Percentiles rank a stretch among this genome's conserved stretches.
Evolutionary conservation across 2,888 invertebrate genomes (phyloP).

Genomic region (Chouioia cunea): DNA sequence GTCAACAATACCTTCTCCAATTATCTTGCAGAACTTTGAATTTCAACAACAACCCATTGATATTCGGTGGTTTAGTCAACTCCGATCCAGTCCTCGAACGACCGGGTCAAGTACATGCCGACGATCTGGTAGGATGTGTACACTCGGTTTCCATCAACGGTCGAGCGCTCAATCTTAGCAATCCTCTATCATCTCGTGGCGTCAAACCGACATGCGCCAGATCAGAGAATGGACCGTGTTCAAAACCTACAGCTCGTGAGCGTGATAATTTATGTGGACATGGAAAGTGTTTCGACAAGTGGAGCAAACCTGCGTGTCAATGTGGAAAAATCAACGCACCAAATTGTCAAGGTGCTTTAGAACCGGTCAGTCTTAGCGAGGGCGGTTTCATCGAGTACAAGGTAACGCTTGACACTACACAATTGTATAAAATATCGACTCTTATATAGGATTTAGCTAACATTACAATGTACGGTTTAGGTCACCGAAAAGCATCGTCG

Average conservation of each 20-base stretch:
- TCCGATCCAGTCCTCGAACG: conserved; percentile 90
- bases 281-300: conserved; percentile 85
- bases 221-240: conserved; percentile 76
- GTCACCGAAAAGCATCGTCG: conserved; percentile 87
- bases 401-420: no score
- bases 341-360: conserved; percentile 83
- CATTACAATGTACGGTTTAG: conserved; percentile 52
- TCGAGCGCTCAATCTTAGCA: conserved; percentile 83
- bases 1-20: neutral
- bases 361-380: conserved; percentile 83
- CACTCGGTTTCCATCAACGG: conserved; percentile 93
- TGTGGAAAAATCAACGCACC: conserved; percentile 82
- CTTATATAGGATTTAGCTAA: neutral
- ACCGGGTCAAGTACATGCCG: conserved; percentile 90
- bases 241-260: conserved; percentile 61
- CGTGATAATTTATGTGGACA: conserved; percentile 72
- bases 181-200: conserved; percentile 79
- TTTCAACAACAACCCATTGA: conserved; percentile 89
- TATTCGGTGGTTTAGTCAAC: conserved; percentile 86
- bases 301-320: conserved; percentile 82
- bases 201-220: conserved; percentile 84
- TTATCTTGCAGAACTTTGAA: conserved; percentile 79
- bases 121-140: conserved; percentile 94
- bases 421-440: no score
- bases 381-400: conserved; percentile 84